Conservation (phyloP, 2,888 invertebrate species). For the Chesias legatella region DNA sequence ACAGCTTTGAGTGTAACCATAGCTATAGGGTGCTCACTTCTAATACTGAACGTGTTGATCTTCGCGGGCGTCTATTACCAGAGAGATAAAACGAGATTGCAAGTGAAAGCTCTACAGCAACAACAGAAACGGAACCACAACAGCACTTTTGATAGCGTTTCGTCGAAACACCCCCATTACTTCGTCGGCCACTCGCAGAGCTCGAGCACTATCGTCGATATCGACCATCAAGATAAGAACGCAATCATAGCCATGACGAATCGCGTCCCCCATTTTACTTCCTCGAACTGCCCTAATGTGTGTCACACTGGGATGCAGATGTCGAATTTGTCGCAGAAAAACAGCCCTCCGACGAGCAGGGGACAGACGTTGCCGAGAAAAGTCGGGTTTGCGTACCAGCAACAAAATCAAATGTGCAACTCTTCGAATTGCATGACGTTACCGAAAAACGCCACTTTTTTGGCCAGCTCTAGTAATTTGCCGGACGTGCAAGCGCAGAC, state of each 20-base stretch:
- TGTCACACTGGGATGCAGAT: constrained; percentile 82
- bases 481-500: constrained; percentile 77
- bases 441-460: constrained; percentile 80
- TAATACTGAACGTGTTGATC: constrained; percentile 90
- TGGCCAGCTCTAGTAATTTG: constrained; percentile 65
- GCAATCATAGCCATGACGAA: constrained; percentile 76
- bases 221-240: constrained; percentile 87
- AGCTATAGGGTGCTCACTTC: constrained; percentile 89
- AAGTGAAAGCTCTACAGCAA: constrained; percentile 88
- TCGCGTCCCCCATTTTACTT: constrained; percentile 71
- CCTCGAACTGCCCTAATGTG: constrained; percentile 76
- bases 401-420: constrained; percentile 69
- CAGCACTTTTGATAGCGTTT: constrained; percentile 79
- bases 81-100: constrained; percentile 87
- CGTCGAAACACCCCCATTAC: constrained; percentile 88
- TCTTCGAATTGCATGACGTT: constrained; percentile 80
- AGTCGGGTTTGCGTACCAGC: constrained; percentile 71
- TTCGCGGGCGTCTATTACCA: constrained; percentile 93
- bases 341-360: constrained; percentile 67
- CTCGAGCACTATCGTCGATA: constrained; percentile 91
- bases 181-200: constrained; percentile 88
- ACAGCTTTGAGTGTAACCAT: constrained; percentile 89
- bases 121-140: constrained; percentile 83
- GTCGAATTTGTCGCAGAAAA: constrained; percentile 68
- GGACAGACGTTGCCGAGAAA: constrained; percentile 72